Evolutionary conservation across 2,797 vertebrate species (phyloP).

Genomic region (Pteropus rufus): DNA sequence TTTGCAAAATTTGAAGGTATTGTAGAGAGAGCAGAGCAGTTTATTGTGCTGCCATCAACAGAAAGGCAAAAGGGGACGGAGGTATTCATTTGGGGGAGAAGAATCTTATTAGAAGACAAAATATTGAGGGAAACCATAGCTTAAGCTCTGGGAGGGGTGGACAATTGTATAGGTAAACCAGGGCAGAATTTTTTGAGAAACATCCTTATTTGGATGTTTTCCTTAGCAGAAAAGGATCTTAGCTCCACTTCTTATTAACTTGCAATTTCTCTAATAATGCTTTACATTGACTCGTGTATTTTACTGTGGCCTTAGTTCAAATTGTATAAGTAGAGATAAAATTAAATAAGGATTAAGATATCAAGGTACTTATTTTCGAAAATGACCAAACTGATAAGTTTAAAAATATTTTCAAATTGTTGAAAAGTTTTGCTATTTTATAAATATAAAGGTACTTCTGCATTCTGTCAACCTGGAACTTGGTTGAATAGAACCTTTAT

Average conservation of each 20-base stretch:
- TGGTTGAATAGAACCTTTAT: not conserved
- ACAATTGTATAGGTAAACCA: not conserved
- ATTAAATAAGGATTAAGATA: not conserved
- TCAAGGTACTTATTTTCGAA: not conserved
- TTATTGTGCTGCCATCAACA: not conserved
- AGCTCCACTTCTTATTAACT: not conserved
- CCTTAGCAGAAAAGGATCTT: not conserved
- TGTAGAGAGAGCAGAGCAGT: not conserved
- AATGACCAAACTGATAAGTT: not conserved
- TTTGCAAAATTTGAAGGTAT: not conserved
- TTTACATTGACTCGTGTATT: slow-evolving; percentile 13
- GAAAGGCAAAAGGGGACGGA: not conserved
- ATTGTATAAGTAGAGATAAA: not conserved
- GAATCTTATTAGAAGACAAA: not conserved
- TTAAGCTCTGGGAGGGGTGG: not conserved
- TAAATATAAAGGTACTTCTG: not conserved
- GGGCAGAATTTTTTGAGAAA: slow-evolving; percentile 21
- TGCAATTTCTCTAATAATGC: not conserved
- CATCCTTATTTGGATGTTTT: not conserved
- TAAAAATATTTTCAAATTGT: slow-evolving; percentile 34
- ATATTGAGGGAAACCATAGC: not conserved
- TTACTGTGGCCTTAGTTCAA: not conserved
- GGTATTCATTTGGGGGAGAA: not conserved
- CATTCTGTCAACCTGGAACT: not conserved
- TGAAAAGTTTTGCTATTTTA: not conserved